Evolutionary conservation across 2,113 vertebrate species (phyloP), one percentile per base, ranked within the genome.

Genomic region (Callipepla squamata): DNA sequence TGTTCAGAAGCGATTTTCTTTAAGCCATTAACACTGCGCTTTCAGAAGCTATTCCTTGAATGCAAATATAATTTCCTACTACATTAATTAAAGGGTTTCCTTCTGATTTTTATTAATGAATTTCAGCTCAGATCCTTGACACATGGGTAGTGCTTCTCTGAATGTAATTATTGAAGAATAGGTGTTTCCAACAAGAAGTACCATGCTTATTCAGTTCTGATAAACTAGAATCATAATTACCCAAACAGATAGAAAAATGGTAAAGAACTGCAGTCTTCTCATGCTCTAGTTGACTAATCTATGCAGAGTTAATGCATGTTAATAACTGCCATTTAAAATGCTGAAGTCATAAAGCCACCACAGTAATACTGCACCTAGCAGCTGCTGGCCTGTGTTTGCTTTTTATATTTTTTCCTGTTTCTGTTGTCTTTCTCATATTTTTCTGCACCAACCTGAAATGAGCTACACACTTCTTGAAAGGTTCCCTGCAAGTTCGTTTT

Each of bases 31-130:
- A 65, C 44, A 58, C 4, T 11, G 22, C 67, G 74, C 73, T 80
- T 81, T 79, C 82, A 75, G 69, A 93, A 85, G 58, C 53, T 91
- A 23, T 58, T 95, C 48, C 42, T 78, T 96, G 79, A 96, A 95
- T 94, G 65, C 58, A 91, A 94, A 73, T 91, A 80, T 13, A 81
- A 80, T 90, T 95, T 96, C 17, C 66, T 85, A 42, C 50, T 97
- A 69, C 87, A 93, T 91, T 93, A 95, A 95, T 95, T 81, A 94
- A 91, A 91, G 17, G 34, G 8, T 89, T 93, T 95, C 74, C 70
- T 79, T 62, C 57, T 40, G 76, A 65, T 90, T 93, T 85, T 89
- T 90, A 81, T 93, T 93, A 97, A 94, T 85, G 42, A 97, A 94
- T 95, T 92, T 94, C 62, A 93, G 6, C 42, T 85, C 40, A 68